phyloP scores from a whole-genome alignment of 2,113 vertebrate species.

The Chitala chitala region DNA sequence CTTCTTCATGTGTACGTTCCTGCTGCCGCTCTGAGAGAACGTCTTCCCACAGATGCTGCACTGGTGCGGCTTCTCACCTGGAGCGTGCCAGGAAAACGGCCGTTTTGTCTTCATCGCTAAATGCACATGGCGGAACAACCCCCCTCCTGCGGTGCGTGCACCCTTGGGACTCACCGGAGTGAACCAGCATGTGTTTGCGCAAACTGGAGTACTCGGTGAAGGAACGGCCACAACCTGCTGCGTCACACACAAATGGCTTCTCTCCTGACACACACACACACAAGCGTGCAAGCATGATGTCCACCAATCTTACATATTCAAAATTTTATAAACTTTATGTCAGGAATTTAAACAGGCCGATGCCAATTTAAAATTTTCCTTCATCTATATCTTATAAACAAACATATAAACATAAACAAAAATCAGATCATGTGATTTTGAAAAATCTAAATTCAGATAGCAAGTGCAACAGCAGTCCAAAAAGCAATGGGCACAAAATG shows the following conservation, averaged over 20 bases:
- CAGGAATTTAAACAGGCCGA: too few relatives aligned
- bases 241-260: constrained; percentile 92
- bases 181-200: constrained; percentile 95
- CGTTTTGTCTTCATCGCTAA: background rate
- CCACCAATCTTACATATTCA: background rate
- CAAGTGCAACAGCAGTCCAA: too few relatives aligned
- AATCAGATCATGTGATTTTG: too few relatives aligned
- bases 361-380: too few relatives aligned
- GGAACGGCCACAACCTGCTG: constrained; percentile 89
- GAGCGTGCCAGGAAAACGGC: constrained; percentile 6
- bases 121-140: constrained; percentile 16
- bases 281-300: too few relatives aligned
- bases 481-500: too few relatives aligned
- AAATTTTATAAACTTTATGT: too few relatives aligned
- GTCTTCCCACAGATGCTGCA: constrained; percentile 93
- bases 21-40: constrained; percentile 95
- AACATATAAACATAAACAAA: too few relatives aligned
- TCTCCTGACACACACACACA: constrained; percentile 67
- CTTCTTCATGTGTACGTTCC: constrained; percentile 94
- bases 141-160: constrained; percentile 5
- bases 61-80: constrained; percentile 93
- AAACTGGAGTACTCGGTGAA: constrained; percentile 98
- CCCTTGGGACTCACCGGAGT: constrained; percentile 78
- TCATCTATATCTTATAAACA: too few relatives aligned
- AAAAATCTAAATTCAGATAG: too few relatives aligned